Base-by-base conservation (phyloP, 1,140 invertebrate genomes). In the Pseudomyrmex sp. region DNA sequence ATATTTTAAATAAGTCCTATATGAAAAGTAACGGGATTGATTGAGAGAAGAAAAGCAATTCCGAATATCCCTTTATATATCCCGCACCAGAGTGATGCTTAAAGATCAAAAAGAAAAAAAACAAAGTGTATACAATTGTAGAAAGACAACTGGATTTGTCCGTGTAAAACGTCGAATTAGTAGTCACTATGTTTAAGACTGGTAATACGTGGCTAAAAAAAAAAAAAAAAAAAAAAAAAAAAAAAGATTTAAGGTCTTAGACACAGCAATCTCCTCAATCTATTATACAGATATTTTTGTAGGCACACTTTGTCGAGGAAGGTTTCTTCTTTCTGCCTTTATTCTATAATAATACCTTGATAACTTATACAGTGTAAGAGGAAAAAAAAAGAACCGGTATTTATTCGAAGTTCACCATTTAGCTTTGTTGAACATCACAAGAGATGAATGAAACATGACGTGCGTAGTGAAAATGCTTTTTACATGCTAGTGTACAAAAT, bases 261-360 rank as follows among this genome's bases (percentile, higher is more conserved):
- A 84, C 89, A 89, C 85, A 88, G 90, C 88, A 91, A 89, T 90
- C 89, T 90, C 89, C 85, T 89, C 87, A 89, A 88, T 88, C 88
- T 90, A 89, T 90, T 92, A 90, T 90, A 92, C 89, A 92, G 85
- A 92, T 92, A 92, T 92, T 93, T 93, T 93, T 92, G 89, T 93
- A 92, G 92, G 86, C 86, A 92, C 90, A 92, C 90, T 92, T 91
- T 90, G 91, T 85, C 79, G 90, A 88, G 91, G 89, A 91, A 91
- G 89, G 91, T 92, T 83, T 91, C 88, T 91, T 90, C 89, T 92
- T 92, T 91, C 91, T 92, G 92, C 88, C 91, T 88, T 82, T 89
- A 89, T 87, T 84, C 74, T 85, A 90, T 83, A 90, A 35, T 35
- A 87, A 90, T 88, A 89, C 84, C 85, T 90, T 83, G 82, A 86